Evolutionary conservation across 2,888 invertebrate genomes (phyloP).

Genomic region (Beris chalybata): DNA sequence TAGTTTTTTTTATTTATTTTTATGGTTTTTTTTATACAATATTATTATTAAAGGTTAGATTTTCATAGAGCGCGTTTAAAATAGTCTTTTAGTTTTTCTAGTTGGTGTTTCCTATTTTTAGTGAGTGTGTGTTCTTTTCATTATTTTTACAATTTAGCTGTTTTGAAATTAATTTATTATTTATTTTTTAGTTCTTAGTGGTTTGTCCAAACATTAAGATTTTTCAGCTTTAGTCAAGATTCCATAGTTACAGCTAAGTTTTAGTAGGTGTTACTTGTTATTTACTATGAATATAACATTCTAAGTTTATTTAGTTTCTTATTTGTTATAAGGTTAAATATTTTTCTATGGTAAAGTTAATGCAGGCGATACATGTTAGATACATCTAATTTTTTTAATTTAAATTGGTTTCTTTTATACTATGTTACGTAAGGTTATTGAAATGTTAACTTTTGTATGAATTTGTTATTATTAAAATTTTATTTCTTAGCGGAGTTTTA

Average conservation of each 20-base stretch:
- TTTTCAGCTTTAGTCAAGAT: conserved; percentile 16
- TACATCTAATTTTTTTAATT: conserved; percentile 13
- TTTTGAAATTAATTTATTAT: too few species aligned
- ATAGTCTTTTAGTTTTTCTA: neutral
- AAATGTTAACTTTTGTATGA: conserved; percentile 42
- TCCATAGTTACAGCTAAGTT: conserved; percentile 9
- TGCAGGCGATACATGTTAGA: too few species aligned
- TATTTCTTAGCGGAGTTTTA: conserved; percentile 8
- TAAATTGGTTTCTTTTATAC: conserved; percentile 17
- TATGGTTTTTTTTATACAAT: neutral
- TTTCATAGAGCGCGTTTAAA: neutral
- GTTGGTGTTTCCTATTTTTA: neutral
- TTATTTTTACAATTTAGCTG: neutral
- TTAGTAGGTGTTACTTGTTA: conserved; percentile 7
- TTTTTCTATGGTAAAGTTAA: neutral
- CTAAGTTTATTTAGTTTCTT: conserved; percentile 21
- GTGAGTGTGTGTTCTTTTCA: neutral
- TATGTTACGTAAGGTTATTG: conserved; percentile 40
- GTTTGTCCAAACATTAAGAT: conserved; percentile 16
- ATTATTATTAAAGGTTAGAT: neutral
- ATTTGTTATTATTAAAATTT: conserved; percentile 14
- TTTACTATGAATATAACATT: conserved; percentile 13
- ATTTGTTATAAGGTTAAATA: conserved; percentile 13
- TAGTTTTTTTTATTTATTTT: conserved; percentile 27
- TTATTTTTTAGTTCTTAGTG: neutral